Percentiles rank a stretch among this genome's conserved stretches.
Conservation (phyloP, 2,888 invertebrate species). For the Pandemis corylana region DNA sequence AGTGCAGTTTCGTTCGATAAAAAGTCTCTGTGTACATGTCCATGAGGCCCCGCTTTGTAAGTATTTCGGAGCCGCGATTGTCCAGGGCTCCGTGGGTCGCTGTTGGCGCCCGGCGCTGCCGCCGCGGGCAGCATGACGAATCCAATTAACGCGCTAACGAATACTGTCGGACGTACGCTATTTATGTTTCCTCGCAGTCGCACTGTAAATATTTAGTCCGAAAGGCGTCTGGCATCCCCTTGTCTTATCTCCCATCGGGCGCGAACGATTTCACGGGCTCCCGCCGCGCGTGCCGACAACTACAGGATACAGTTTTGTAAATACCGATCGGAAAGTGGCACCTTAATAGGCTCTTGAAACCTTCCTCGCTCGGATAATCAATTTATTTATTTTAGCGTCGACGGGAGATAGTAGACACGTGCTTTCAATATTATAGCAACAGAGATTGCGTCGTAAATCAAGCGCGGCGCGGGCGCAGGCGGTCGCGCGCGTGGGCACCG, state of each 20-base stretch:
- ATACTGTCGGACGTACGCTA: conserved; percentile 74
- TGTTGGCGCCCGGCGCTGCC: conserved; percentile 44
- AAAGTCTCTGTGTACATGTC: neutral
- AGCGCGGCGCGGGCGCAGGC: conserved; percentile 43
- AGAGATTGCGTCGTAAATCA: conserved; percentile 63
- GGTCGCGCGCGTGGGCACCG: conserved; percentile 65
- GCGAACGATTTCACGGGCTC: conserved; percentile 65
- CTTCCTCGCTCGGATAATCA: conserved; percentile 61
- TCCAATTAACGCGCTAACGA: conserved; percentile 80
- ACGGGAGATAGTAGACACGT: conserved; percentile 60
- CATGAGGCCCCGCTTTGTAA: neutral
- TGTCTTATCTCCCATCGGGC: conserved; percentile 74
- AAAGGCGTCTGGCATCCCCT: conserved; percentile 76
- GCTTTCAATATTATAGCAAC: conserved; percentile 56
- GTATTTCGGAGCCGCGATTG: neutral
- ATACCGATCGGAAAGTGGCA: conserved; percentile 72
- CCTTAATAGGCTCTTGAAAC: conserved; percentile 64
- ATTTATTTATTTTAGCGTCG: conserved; percentile 65
- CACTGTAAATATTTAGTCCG: conserved; percentile 81
- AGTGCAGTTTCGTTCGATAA: neutral
- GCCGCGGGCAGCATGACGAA: conserved; percentile 72
- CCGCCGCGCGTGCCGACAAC: conserved; percentile 57
- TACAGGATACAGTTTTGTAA: conserved; percentile 72
- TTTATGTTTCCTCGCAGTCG: conserved; percentile 80
- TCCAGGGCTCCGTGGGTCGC: conserved; percentile 37